Conservation (phyloP, 2,888 invertebrate genomes). For the Chelonus formosanus region DNA sequence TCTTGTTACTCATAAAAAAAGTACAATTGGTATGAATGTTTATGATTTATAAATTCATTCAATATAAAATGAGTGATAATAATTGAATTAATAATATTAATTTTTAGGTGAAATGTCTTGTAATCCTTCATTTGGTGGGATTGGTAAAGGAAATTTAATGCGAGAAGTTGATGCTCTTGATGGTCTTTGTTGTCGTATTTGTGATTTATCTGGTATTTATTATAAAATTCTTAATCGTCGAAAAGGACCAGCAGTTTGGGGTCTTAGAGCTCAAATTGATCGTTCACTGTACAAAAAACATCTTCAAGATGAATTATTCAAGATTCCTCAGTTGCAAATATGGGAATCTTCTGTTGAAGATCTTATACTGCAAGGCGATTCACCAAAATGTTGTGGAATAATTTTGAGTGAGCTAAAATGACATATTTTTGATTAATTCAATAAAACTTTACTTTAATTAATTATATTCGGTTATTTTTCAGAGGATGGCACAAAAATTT, state of each 20-base stretch:
- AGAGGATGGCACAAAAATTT: conserved; percentile 71
- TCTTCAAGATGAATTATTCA: conserved; percentile 76
- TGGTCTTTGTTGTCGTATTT: conserved; percentile 82
- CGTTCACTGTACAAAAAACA: conserved; percentile 79
- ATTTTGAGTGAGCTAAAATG: conserved; percentile 64
- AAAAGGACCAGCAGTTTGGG: conserved; percentile 91
- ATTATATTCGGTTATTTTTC: conserved; percentile 16
- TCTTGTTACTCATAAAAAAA: conserved; percentile 83
- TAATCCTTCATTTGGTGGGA: conserved; percentile 92
- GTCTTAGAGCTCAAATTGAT: conserved; percentile 88
- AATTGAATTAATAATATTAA: background rate
- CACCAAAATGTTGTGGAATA: conserved; percentile 66
- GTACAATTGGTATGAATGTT: conserved; percentile 74
- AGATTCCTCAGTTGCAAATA: conserved; percentile 73
- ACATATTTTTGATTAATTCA: conserved; percentile 15
- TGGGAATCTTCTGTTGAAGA: conserved; percentile 81
- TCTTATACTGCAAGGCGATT: conserved; percentile 69
- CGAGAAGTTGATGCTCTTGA: conserved; percentile 88
- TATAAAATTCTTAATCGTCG: conserved; percentile 82
- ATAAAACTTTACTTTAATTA: background rate
- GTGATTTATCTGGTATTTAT: conserved; percentile 82
- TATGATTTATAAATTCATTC: no score
- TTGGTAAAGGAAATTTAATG: conserved; percentile 90
- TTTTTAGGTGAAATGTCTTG: conserved; percentile 87
- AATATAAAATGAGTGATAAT: no score